Base-by-base conservation (phyloP, 2,113 vertebrate genomes). In the rabbit (Oryctolagus cuniculus) region DNA sequence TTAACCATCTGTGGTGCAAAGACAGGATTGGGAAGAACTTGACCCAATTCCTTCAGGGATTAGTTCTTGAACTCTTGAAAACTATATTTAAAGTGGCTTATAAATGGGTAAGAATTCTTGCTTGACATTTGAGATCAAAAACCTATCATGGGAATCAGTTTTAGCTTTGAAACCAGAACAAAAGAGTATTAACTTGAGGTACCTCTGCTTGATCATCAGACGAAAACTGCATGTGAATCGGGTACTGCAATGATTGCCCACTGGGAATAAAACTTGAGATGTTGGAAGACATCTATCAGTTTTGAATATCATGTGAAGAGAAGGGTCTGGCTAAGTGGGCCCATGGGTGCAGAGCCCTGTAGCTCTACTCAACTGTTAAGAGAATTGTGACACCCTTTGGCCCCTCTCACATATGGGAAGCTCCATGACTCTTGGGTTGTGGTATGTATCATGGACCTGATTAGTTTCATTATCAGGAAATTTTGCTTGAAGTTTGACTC, bases 41-140 rank as follows among this genome's bases (percentile, higher is more conserved):
- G 88, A 95, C 83, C 87, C 36, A 83, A 74, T 91, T 93, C 36
- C 70, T 87, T 93, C 21, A 44, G 66, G 44, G 53, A 84, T 91
- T 88, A 75, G 53, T 89, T 87, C 73, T 95, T 81, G 75, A 94
- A 86, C 73, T 93, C 67, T 73, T 82, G 17, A 90, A 88, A 96
- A 90, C 53, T 19, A 0, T 84, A 73, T 85, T 96, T 81, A 73
- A 93, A 89, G 77, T 93, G 83, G 36, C 58, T 84, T 72, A 69
- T 83, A 63, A 74, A 95, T 49, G 72, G 27, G 22, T 73, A 29
- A 94, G 81, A 93, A 93, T 89, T 96, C 58, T 92, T 93, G 36
- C 51, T 81, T 81, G 84, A 91, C 73, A 91, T 64, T 72, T 92
- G 72, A 89, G 19, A 84, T 31, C n/a, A 77, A 84, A 94, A 87